Evolutionary conservation across 1,140 invertebrate species (phyloP).

Genomic region (Trachymyrmex cornetzi): DNA sequence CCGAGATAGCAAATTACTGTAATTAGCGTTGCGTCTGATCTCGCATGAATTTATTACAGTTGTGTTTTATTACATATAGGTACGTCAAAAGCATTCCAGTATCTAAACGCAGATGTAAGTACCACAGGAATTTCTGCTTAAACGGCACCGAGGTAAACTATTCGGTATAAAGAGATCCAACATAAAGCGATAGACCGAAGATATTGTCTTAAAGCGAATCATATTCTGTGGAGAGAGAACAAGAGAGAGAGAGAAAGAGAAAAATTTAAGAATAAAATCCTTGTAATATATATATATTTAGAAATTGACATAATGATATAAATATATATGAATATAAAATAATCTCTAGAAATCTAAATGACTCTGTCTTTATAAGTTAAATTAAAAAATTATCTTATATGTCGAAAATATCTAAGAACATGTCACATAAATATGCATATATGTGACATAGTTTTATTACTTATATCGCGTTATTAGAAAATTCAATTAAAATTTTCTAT

Average conservation of each 20-base stretch:
- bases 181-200: constrained; percentile 43
- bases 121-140: constrained; percentile 60
- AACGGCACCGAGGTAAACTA: constrained; percentile 36
- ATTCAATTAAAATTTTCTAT: constrained; percentile 6
- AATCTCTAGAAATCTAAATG: neutral
- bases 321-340: constrained; percentile 1
- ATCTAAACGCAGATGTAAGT: constrained; percentile 46
- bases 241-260: neutral
- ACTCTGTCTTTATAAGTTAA: neutral
- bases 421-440: neutral
- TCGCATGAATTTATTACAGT: constrained; percentile 67
- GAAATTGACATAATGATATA: neutral
- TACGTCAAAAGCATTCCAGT: constrained; percentile 75
- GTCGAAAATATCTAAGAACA: neutral
- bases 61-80: constrained; percentile 62
- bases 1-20: constrained; percentile 61
- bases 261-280: neutral
- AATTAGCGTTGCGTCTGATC: constrained; percentile 72
- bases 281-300: neutral
- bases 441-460: neutral
- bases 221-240: neutral
- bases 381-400: neutral
- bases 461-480: neutral
- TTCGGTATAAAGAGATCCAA: constrained; percentile 35
- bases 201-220: constrained; percentile 27